phyloP scores from a whole-genome alignment of 2,113 vertebrate species.

The Nannobrachium achirus region DNA sequence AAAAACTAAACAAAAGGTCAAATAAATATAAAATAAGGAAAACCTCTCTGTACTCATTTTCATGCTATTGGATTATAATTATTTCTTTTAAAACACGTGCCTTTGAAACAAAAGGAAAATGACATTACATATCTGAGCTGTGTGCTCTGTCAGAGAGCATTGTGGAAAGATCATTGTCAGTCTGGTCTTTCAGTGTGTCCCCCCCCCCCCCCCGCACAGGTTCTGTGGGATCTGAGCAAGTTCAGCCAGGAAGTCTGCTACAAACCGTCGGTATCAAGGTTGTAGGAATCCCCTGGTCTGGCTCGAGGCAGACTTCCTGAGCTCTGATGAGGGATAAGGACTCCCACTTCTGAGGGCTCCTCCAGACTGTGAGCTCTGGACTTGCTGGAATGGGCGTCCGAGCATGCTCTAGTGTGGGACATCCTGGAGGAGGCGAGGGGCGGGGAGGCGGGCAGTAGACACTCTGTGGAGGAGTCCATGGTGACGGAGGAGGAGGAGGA shows the following conservation, averaged over 20 bases:
- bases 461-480: conserved; percentile 28
- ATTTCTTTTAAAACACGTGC: conserved; percentile 52
- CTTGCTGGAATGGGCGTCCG: conserved; percentile 33
- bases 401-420: conserved; percentile 9
- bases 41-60: conserved; percentile 52
- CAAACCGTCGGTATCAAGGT: conserved; percentile 48
- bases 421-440: conserved; percentile 40
- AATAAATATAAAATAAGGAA: not conserved
- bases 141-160: conserved; percentile 40
- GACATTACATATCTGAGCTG: conserved; percentile 30
- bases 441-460: conserved; percentile 17
- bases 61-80: conserved; percentile 61
- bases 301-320: conserved; percentile 56
- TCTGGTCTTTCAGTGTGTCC: conserved; percentile 31
- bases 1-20: too few species aligned
- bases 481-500: conserved; percentile 12
- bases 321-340: conserved; percentile 18
- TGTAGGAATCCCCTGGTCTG: conserved; percentile 36
- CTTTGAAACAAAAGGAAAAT: conserved; percentile 46
- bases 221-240: conserved; percentile 22
- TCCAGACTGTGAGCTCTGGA: conserved; percentile 52
- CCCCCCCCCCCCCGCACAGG: not conserved
- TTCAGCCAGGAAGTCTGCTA: conserved; percentile 46
- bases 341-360: conserved; percentile 10
- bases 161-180: conserved; percentile 17